These are phyloP conservation scores for Chrosomus eos DNA, from an alignment of 2,797 vertebrate species.

Conservation along the genomic window DNA sequence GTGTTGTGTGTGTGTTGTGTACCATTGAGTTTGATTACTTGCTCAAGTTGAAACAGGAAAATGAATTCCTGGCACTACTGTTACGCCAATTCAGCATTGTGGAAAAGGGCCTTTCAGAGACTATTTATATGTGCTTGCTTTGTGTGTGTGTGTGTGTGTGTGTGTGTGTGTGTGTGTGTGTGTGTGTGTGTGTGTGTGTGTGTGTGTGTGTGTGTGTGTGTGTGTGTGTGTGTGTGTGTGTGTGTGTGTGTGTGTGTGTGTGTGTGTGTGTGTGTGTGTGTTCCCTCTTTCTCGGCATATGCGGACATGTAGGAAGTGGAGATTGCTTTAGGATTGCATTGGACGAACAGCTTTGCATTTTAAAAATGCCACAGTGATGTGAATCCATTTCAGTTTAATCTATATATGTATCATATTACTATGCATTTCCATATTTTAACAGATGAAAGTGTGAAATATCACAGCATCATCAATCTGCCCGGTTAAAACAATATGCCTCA, in stretches of 20 bases:
- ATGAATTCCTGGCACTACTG: conserved; percentile 42
- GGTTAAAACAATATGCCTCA: background rate
- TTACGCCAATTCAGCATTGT: conserved; percentile 40
- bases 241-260: no score
- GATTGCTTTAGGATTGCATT: background rate
- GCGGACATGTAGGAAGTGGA: background rate
- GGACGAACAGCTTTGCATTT: background rate
- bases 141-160: background rate
- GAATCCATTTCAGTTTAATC: conserved; percentile 9
- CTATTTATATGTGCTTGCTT: conserved; percentile 23
- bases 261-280: no score
- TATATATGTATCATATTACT: conserved; percentile 21
- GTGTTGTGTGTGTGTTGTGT: conserved; percentile 20
- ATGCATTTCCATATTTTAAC: conserved; percentile 18
- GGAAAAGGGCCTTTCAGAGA: conserved; percentile 29
- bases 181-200: no score
- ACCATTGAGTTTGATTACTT: conserved; percentile 43
- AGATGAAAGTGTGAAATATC: conserved; percentile 10
- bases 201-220: no score
- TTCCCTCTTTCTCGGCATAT: background rate
- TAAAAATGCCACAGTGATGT: background rate
- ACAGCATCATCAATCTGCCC: background rate
- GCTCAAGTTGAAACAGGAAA: conserved; percentile 52
- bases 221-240: no score
- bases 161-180: no score